phyloP scores from a whole-genome alignment of 2,888 invertebrate species.

The Thera britannica region DNA sequence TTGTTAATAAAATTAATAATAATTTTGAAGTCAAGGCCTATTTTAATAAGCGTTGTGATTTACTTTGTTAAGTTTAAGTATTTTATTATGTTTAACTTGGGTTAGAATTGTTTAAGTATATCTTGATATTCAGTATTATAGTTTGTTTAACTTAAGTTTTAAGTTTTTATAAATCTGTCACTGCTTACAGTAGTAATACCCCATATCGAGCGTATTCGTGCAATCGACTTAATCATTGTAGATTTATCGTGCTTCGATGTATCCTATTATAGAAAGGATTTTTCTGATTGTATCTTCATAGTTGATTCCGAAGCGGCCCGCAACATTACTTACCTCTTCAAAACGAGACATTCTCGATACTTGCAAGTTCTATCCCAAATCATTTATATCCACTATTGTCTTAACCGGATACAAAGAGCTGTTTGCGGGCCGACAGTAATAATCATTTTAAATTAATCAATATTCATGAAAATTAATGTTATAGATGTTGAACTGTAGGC shows the following conservation, averaged over 20 bases:
- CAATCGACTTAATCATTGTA: constrained; percentile 20
- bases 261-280: constrained; percentile 9
- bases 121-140: constrained; percentile 33
- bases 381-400: not conserved
- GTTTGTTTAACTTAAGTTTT: constrained; percentile 1
- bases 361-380: not conserved
- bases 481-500: constrained; percentile 35
- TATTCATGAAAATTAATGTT: constrained; percentile 28
- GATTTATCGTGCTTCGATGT: constrained; percentile 21
- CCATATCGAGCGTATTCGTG: constrained; percentile 15
- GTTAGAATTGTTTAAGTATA: constrained; percentile 11
- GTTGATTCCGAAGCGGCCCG: constrained; percentile 7
- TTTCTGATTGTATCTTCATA: not conserved
- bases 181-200: constrained; percentile 34
- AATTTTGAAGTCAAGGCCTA: constrained; percentile 28
- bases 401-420: not conserved
- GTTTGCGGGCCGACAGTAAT: constrained; percentile 13
- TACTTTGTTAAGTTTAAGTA: constrained; percentile 19
- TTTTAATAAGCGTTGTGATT: constrained; percentile 26
- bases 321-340: not conserved
- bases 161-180: constrained; percentile 25
- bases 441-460: constrained; percentile 24
- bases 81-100: constrained; percentile 12
- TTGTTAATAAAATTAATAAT: constrained; percentile 16
- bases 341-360: too few species aligned